Evolutionary conservation across 2,888 invertebrate species (phyloP).

Genomic region (Parnassius smintheus): DNA sequence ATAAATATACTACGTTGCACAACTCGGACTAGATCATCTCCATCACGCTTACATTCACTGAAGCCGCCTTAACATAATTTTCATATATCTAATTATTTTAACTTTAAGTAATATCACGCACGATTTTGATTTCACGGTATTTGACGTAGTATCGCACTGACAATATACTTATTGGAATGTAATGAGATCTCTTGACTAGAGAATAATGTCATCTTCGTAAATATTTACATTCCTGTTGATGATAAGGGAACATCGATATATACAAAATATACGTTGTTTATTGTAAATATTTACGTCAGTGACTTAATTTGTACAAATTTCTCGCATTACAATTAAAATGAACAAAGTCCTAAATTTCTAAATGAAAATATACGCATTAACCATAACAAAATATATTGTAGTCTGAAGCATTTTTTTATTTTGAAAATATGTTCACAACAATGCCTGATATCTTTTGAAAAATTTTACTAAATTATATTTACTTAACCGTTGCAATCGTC

Average conservation of each 20-base stretch:
- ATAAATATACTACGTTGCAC: conserved; percentile 45
- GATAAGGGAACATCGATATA: neutral
- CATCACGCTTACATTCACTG: conserved; percentile 42
- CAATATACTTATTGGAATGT: conserved; percentile 38
- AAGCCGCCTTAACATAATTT: conserved; percentile 54
- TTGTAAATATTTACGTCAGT: neutral
- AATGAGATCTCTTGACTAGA: conserved; percentile 47
- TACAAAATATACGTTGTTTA: no score
- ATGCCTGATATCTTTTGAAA: neutral
- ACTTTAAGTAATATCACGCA: conserved; percentile 72
- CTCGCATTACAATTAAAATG: no score
- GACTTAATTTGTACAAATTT: conserved; percentile 16
- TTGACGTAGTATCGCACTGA: conserved; percentile 26
- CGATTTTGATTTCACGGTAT: conserved; percentile 45
- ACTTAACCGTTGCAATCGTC: conserved; percentile 30
- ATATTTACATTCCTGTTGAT: neutral
- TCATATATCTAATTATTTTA: conserved; percentile 45
- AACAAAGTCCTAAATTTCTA: no score
- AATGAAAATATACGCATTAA: no score
- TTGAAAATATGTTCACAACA: no score
- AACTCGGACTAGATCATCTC: conserved; percentile 56
- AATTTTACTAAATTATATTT: conserved; percentile 20
- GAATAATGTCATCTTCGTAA: conserved; percentile 4
- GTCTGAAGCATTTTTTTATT: no score
- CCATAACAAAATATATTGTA: no score